Base-by-base conservation (phyloP, 2,888 invertebrate species). In the Plutella xylostella region DNA sequence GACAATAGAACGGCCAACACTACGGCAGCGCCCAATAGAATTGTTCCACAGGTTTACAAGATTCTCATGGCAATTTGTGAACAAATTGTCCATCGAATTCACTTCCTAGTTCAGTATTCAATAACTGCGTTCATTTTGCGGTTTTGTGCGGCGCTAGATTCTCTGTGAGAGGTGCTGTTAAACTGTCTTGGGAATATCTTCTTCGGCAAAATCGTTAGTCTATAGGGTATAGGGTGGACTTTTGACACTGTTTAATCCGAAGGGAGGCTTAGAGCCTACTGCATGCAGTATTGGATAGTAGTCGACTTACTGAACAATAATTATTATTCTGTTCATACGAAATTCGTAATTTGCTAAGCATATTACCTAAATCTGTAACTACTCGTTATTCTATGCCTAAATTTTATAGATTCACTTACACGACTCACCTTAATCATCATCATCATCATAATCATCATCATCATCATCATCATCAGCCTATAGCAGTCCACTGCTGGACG, bases 41-140 rank as follows among this genome's bases (percentile, higher is more conserved):
- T 33, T 33, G 33, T 33, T 15, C 15, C 33, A 33, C 33, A 33
- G 9, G 15, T 33, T 33, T 14, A 17, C 33, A 33, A 17, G 11
- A 14, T 33, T 33, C 33, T 33, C 33, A 33, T 33, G 33, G 33
- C 33, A 33, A 33, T 33, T 33, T 33, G 33, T 33, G 14, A 7
- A 17, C 33, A 33, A 33, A 33, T 33, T 33, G 33, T 33, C 33
- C 33, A 17, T 33, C 33, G 33, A 33, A 33, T 33, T 15, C 33
- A 33, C 33, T 33, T 33, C 33, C 33, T 33, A 7, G 33, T 33
- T 33, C 14, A 17, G 11, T 14, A 15, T 33, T n/a, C 33, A 17
- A 33, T 33, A 33, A 33, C 33, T 33, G 17, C 33, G 17, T 33
- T 33, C 33, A 33, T 33, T 33, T 33, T 33, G 33, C 33, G 33